Base-by-base conservation (phyloP, 2,797 vertebrate species). In the Thripadectes ignobilis region DNA sequence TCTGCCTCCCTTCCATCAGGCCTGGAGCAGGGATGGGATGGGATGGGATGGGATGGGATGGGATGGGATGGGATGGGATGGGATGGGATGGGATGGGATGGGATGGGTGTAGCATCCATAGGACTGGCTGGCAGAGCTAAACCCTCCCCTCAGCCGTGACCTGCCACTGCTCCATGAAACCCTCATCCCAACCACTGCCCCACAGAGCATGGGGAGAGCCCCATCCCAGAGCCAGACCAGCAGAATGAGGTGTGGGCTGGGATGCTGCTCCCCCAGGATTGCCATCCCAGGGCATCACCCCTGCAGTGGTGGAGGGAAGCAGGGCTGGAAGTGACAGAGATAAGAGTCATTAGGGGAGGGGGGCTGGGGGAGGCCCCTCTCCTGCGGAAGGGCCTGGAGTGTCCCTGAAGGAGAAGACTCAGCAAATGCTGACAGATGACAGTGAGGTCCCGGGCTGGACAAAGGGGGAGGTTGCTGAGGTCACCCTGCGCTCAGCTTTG, bases 381-480 rank as follows among this genome's bases (percentile, higher is more conserved):
- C 61, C 94, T 85, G 89, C 86, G 95, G 96, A 97, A 96, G 93
- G 85, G 87, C 72, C 92, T 85, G 94, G 84, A 61, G 93, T 14
- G 38, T 84, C 85, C 87, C 75, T 0, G 4, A 89, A 93, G 95
- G 96, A 94, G 91, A 92, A 43, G 95, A 51, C 80, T 80, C 91
- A 66, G 93, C 95, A 91, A 51, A 89, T 72, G 95, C 95, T 97
- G 95, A 96, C 96, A 93, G 94, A 96, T 89, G 91, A 92, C 72
- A 77, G 83, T 24, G 81, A 95, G 78, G 75, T 91, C 87, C 72
- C 55, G 0, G 77, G 86, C 87, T 87, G 93, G 92, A 97, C 95
- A 95, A 96, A 96, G 89, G 48, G 59, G 87, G 87, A 94, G 94
- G 95, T 94, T 88, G 89, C 75, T 80, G 85, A 95, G 95, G 96